Evolutionary conservation across 2,888 invertebrate genomes (phyloP), one percentile per base, ranked within the genome.

Genomic region (Sphinx pinastri): DNA sequence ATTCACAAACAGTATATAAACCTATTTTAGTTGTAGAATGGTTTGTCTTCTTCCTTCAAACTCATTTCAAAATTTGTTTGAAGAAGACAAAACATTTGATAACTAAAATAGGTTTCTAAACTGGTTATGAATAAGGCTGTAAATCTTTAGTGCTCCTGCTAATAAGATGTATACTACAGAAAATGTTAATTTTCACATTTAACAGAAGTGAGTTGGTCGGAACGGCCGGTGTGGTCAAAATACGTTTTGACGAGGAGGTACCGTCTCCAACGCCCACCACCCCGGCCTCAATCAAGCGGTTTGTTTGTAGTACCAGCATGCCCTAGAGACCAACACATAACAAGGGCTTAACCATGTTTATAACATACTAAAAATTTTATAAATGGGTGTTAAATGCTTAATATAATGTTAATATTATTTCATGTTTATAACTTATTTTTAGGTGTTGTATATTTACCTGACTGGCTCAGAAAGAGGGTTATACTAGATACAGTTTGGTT

Each of bases 191-290:
- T 80, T 79, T 88, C 86, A 75, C 82, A 84, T 88, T 91, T 92
- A 91, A 93, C 94, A 94, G 95, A 94, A 95, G 95, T 94, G 95
- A 95, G 88, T 94, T 95, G 89, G 92, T 94, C 81, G 95, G 95
- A 77, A 94, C 95, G 75, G 94, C 95, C 75, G 95, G 95, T 87
- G 94, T 95, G 85, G 95, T 95, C 88, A 95, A 95, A 92, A 91
- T 95, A 79, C 92, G 87, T 78, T 91, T 91, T 84, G 94, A 94
- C 80, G 94, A 94, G 82, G 94, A 94, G 82, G 91, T 88, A 72
- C 93, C 93, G 0, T 93, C 94, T 74, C 93, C 94, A 69, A 90
- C 93, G 71, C 94, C 94, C 76, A 93, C 94, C 84, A 94, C 94
- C 81, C 94, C 94, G 71, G 92, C 94, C 79, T 94, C 94, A 76